phyloP scores from a whole-genome alignment of 2,113 vertebrate species.

The Phrynosoma platyrhinos region DNA sequence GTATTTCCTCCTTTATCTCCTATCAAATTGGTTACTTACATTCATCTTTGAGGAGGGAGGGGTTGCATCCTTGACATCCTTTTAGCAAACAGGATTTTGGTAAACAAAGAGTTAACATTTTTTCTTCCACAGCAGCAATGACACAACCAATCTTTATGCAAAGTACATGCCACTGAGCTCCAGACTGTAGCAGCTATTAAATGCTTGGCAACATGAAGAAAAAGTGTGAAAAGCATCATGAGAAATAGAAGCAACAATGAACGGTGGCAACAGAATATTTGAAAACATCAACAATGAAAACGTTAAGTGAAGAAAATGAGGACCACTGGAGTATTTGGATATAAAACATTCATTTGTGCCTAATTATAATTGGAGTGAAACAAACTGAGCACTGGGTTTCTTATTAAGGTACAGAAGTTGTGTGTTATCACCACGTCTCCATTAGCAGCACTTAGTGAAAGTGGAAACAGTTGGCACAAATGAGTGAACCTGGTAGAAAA shows the following conservation, averaged over 20 bases:
- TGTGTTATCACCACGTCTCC: slow-evolving; percentile 20
- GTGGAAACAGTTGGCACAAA: slow-evolving; percentile 2
- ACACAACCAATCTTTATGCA: background rate
- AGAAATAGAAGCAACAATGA: background rate
- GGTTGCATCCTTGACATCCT: too few species aligned
- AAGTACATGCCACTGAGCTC: background rate
- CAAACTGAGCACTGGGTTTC: background rate
- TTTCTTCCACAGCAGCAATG: too few species aligned
- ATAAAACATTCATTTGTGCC: slow-evolving; percentile 25
- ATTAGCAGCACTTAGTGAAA: slow-evolving; percentile 22
- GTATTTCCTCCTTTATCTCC: too few species aligned
- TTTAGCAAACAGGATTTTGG: too few species aligned
- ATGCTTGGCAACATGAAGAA: background rate
- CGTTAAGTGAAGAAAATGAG: slow-evolving; percentile 1
- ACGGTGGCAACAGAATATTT: background rate
- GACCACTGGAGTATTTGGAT: background rate
- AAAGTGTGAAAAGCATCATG: background rate
- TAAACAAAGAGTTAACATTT: too few species aligned
- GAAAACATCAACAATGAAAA: background rate
- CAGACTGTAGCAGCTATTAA: background rate
- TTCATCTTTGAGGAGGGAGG: too few species aligned
- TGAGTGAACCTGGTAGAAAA: slow-evolving; percentile 6
- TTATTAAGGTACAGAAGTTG: background rate
- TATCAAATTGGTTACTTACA: too few species aligned
- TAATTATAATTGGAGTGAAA: slow-evolving; percentile 17